Evolutionary conservation across 2,888 invertebrate species (phyloP), one percentile per base, ranked within the genome.

Genomic region (Callyntrura sp.): DNA sequence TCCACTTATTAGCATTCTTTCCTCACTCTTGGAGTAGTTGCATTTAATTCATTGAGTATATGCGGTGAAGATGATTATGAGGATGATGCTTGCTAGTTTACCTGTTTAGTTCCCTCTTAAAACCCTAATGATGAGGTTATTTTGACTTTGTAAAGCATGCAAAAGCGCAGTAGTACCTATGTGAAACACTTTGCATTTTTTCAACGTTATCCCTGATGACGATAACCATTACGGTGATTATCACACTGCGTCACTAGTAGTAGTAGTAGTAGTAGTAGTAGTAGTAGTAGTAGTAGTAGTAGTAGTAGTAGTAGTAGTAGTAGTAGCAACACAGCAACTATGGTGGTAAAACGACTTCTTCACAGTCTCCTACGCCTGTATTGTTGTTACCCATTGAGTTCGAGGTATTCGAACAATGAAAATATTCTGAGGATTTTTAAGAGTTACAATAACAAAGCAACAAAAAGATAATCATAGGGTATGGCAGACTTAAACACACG

Each of bases 391-490:
- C 25, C 55, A 55, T 28, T 35, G 78, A 28, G 78, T 62, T 81
- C 81, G 35, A 14, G 20, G 60, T 60, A 81, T 60, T 62, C 35
- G 35, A 82, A 65, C 62, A 82, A 60, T 79, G 79, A 43, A 57
- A 60, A 20, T 35, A 28, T 43, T 79, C 60, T n/a, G 35, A 60
- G 28, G 55, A 78, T 78, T 55, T 76, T 78, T 28, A 55, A 55
- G 55, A 78, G 57, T 57, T 57, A 78, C 78, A 79, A 79, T 79
- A 79, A 57, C 57, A 57, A 76, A 76, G 23, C 12, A 76, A 5
- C 51, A 51, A 43, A 20, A 60, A 79, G 28, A 60, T 79, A 79
- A 79, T 79, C 28, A 79, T 79, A 79, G 79, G 79, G 79, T 79
- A 60, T 79, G 60, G 17, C 43, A 79, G 35, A 35, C 43, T 79